A percentile compares a stretch with the other conserved stretches of the same genome.
These are phyloP conservation scores for Otolemur garnettii DNA, from an alignment of 2,113 vertebrate species.

Conservation along the genomic window DNA sequence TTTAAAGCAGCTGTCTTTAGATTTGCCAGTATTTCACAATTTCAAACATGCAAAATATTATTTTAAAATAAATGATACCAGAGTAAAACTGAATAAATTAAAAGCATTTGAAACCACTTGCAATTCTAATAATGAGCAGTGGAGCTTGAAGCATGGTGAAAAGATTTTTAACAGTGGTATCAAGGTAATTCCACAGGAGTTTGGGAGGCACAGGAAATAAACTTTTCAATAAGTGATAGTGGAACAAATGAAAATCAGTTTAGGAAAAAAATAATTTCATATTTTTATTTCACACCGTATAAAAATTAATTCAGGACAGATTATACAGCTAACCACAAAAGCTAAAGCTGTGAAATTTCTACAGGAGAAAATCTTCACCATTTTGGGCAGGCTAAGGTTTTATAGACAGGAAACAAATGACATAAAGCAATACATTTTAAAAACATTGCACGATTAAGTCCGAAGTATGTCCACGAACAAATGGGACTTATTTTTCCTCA, in stretches of 20 bases:
- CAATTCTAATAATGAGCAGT: neutral
- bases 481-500: neutral
- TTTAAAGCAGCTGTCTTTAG: neutral
- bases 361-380: neutral
- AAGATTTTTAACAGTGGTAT: neutral
- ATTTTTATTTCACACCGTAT: neutral
- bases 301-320: slow-evolving; percentile 23
- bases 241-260: neutral
- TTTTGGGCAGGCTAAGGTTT: neutral
- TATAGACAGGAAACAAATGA: neutral
- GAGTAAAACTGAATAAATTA: neutral
- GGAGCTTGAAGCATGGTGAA: neutral
- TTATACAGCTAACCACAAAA: neutral
- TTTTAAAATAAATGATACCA: neutral
- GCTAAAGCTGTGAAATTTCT: neutral
- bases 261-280: neutral
- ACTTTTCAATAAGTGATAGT: neutral
- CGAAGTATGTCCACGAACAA: neutral
- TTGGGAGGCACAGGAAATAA: neutral
- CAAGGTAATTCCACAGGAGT: neutral
- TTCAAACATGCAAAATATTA: neutral
- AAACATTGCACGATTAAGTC: slow-evolving; percentile 1
- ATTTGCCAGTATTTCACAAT: neutral
- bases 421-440: neutral
- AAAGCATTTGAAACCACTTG: neutral